phyloP scores from a whole-genome alignment of 2,888 invertebrate species.

The Heteromyza rotundicornis region DNA sequence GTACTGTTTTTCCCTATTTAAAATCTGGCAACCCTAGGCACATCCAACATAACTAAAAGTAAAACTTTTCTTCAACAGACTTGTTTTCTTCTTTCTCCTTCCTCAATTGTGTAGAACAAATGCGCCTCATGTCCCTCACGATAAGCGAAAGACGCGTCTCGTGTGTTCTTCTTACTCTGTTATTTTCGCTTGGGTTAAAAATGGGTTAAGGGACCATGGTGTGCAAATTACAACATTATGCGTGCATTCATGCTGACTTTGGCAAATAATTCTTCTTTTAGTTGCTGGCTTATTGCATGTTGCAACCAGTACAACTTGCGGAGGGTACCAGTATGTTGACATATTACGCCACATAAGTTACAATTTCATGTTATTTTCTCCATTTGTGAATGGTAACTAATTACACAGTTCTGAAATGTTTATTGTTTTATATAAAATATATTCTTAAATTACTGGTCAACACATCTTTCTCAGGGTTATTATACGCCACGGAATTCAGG shows the following conservation, averaged over 20 bases:
- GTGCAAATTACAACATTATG: conserved; percentile 14
- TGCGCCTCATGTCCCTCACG: not conserved
- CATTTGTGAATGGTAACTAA: too few species aligned
- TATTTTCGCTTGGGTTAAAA: not conserved
- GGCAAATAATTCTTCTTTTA: conserved; percentile 11
- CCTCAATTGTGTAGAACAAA: not conserved
- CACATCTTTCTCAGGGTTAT: too few species aligned
- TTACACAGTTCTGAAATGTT: too few species aligned
- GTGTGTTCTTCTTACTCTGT: not conserved
- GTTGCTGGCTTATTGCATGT: not conserved
- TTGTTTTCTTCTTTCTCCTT: not conserved
- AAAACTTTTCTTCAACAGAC: too few species aligned
- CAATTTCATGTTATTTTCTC: not conserved
- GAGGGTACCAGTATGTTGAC: not conserved
- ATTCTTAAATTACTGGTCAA: too few species aligned
- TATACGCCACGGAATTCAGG: too few species aligned
- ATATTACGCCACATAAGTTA: conserved; percentile 1
- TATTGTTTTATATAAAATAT: too few species aligned
- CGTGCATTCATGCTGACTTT: conserved; percentile 5
- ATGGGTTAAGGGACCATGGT: conserved; percentile 11
- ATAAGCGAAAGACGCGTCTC: not conserved
- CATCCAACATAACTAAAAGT: too few species aligned
- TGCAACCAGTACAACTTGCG: not conserved
- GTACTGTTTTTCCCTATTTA: too few species aligned
- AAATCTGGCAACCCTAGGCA: too few species aligned